Evolutionary conservation across 2,888 invertebrate genomes (phyloP), one percentile per base, ranked within the genome.

Genomic region (Acrobasis repandana): DNA sequence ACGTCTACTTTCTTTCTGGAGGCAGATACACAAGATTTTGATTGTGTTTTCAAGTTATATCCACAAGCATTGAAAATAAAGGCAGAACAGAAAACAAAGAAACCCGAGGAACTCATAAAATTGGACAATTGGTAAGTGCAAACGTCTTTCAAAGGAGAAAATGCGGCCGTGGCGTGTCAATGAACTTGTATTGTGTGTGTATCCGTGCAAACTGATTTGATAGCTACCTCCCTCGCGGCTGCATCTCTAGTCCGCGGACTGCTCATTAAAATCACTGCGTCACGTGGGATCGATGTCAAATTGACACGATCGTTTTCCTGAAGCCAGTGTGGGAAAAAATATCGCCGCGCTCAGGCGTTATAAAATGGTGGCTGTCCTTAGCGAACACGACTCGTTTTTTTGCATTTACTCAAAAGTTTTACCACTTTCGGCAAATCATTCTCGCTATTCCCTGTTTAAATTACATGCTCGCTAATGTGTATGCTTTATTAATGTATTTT

Each of bases 1-100:
- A 97, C 97, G 93, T 96, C 97, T 92, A 96, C 96, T 94, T 98
- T 98, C 95, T 97, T 98, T 93, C 95, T 96, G 92, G 95, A 97
- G 93, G 98, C 97, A 88, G 96, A 95, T 92, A 95, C 96, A 83
- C 94, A 94, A 90, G 96, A 97, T 93, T 97, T 96, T 93, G 96
- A 96, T 85, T 95, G 96, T 93, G 97, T 98, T 85, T 94, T 97
- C 83, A 96, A 96, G 93, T 93, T 98, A 82, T 98, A 98, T 93
- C 97, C 97, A 79, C 95, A 97, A 93, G 98, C 97, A 75, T 93
- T 98, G 74, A 95, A 95, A 93, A 92, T 98, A 76, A 98, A 98
- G 93, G 97, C 98, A 68, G 96, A 97, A 88, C 95, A 94, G 88
- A 97, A 96, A 89, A 95, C 95, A 86, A 98, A 98, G 94, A 98